These are phyloP conservation scores for Pycnonotus jocosus DNA, from an alignment of 2,113 vertebrate species.

Conservation along the genomic window DNA sequence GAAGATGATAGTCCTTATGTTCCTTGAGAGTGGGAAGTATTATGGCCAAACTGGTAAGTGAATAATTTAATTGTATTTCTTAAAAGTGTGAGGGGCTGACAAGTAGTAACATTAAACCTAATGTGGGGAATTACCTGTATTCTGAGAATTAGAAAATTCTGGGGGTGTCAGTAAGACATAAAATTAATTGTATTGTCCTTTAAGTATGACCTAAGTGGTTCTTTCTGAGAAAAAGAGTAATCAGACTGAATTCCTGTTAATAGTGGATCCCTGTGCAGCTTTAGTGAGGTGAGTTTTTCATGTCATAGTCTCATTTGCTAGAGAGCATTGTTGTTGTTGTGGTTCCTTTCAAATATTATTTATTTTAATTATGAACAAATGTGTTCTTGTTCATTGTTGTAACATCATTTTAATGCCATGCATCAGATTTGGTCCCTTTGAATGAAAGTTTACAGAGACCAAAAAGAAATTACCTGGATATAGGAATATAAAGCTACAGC, in stretches of 20 bases:
- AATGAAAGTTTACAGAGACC: not conserved
- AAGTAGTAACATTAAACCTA: not conserved
- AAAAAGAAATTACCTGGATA: not conserved
- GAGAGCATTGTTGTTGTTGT: not conserved
- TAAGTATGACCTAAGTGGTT: not conserved
- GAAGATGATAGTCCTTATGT: not conserved
- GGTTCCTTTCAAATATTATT: not conserved
- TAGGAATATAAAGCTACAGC: not conserved
- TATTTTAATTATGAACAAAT: not conserved
- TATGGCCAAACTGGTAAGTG: not conserved
- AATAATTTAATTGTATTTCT: not conserved
- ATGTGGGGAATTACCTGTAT: not conserved
- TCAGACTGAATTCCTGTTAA: not conserved
- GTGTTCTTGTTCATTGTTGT: not conserved
- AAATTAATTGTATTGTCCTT: not conserved
- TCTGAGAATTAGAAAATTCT: not conserved
- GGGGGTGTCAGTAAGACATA: not conserved
- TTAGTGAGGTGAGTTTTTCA: not conserved
- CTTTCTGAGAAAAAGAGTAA: not conserved
- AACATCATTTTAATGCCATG: not conserved
- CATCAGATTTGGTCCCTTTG: not conserved
- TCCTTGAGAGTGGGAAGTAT: not conserved
- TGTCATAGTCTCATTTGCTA: not conserved
- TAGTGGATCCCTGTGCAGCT: not conserved
- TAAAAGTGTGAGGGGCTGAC: not conserved